Conservation (phyloP, 2,113 vertebrate genomes). For the Smithornis capensis region DNA sequence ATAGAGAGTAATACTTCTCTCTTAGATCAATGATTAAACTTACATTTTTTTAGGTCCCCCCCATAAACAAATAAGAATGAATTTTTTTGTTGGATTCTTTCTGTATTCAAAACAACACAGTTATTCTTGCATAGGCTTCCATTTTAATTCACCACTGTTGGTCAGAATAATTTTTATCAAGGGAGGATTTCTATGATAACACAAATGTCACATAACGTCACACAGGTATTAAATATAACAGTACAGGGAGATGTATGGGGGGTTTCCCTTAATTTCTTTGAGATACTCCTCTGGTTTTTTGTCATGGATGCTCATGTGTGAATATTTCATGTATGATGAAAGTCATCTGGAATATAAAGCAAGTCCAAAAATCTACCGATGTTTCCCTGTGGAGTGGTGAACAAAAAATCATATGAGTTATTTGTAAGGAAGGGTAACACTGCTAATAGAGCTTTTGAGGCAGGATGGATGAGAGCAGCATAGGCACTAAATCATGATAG, state of each 20-base stretch:
- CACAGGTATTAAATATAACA: neutral
- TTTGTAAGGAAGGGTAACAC: neutral
- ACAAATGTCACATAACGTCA: neutral
- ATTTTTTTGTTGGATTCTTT: neutral
- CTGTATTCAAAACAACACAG: neutral
- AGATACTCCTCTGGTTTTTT: neutral
- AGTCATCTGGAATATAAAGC: neutral
- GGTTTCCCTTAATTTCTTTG: neutral
- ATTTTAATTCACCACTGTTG: neutral
- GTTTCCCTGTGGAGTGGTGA: neutral
- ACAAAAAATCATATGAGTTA: neutral
- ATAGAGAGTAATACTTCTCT: neutral
- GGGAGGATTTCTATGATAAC: neutral
- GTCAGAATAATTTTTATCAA: neutral
- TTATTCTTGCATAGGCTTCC: neutral
- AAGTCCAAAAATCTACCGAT: neutral
- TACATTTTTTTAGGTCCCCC: neutral
- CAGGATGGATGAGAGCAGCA: neutral
- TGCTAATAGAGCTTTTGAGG: neutral
- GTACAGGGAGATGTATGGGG: neutral
- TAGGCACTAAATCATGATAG: neutral
- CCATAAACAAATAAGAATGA: constrained; percentile 1
- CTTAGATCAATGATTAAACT: constrained; percentile 15
- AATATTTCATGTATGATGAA: neutral
- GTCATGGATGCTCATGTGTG: neutral